Base-by-base conservation (phyloP, 2,888 invertebrate genomes). In the Conomelus anceps region DNA sequence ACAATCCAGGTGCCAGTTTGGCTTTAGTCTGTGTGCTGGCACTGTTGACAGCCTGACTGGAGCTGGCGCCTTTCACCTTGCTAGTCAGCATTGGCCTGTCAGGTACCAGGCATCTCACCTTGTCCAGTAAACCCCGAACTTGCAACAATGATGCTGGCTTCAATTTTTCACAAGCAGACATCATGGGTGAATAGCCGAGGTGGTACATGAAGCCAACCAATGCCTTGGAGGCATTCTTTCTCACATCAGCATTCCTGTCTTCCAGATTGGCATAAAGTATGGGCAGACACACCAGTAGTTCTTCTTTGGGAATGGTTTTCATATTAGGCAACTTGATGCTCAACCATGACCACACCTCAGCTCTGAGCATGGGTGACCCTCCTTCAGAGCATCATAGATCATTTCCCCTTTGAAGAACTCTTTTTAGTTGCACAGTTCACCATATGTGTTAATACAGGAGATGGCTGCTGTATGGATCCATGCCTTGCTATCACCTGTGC, bases 181-280 rank as follows among this genome's bases (percentile, higher is more conserved):
- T 94, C 96, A 98, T 97, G 11, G 94, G 92, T 88, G 97, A 97
- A 92, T 96, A 98, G 0, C 98, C 97, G 9, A 98, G 94, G 93
- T 98, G 98, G 91, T 98, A 96, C 98, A 99, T 99, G 92, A 98
- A 96, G 3, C 98, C 98, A 85, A 98, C 94, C 63, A 98, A 96
- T 85, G 98, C 97, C 92, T 98, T 98, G 89, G 96, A 96, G 0
- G 98, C 96, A 92, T 97, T 97, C 93, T 98, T 98, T 17, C 99
- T 95, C 4, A 99, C 98, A 91, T 98, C 98, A 0, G 96, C 97
- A 92, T 96, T 98, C 89, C 99, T 95, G 94, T 99, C 99, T 93
- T 98, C 98, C 90, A 99, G 93, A 92, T 98, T 97, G 63, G 95
- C 95, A 93, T 96, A 98, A 89, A 99, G 93, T 91, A 95, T 94